Base-by-base conservation (phyloP, 1,140 invertebrate genomes). In the Drosophila subobscura region DNA sequence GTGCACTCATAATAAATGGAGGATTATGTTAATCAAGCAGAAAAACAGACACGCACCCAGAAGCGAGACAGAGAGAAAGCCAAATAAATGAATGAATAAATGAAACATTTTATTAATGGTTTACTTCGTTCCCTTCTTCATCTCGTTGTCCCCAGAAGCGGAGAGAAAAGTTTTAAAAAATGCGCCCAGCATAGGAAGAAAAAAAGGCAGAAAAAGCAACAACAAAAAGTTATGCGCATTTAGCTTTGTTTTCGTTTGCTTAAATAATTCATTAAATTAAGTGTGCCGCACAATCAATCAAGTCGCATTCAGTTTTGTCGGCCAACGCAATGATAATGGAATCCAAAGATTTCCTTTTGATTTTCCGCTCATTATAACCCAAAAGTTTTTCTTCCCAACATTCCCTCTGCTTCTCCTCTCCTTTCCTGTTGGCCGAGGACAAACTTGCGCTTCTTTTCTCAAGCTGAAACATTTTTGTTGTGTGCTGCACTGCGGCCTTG, bases 11-110 rank as follows among this genome's bases (percentile, higher is more conserved):
- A 83, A 88, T 88, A 88, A 88, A 88, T 83, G 83, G 78, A 79
- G 83, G 83, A 88, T 88, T 88, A 88, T 88, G 83, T 88, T 88
- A 88, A 88, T 88, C 83, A 88, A 88, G 83, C 83, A 86, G 75
- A 88, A 88, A 79, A 81, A 81, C 73, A 86, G 77, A 75, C 77
- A 86, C 71, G 80, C 80, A 76, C 52, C 67, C 61, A 25, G 22
- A 61, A 50, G 33, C 55, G 44, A 41, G 40, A 44, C 12, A 54
- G 22, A 42, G 45, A 65, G 58, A 45, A 23, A 55, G 57, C 45
- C 51, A 88, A 81, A 88, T 72, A 84, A 86, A 88, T 86, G 83
- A 77, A 81, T 78, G 85, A 88, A 88, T 88, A 77, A 88, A 83
- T 79, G 83, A 83, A 88, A 88, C 63, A 88, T 88, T 83, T 88